Conservation (phyloP, 2,113 vertebrate genomes). For the Grammomys dolichurus region DNA sequence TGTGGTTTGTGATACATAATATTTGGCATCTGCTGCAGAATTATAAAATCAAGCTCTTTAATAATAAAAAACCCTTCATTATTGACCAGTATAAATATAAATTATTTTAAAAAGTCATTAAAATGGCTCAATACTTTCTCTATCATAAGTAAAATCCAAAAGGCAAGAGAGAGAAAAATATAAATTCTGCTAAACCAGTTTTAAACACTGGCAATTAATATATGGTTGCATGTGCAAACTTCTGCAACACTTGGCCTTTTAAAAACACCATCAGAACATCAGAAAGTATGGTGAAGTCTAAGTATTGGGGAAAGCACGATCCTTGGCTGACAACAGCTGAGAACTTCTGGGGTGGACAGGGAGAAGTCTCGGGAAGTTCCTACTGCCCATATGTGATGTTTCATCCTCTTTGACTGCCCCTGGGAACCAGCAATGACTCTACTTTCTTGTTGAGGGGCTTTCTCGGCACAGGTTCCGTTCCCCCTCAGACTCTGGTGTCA, state of each 20-base stretch:
- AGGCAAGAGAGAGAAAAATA: conserved; percentile 7
- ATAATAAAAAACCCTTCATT: conserved; percentile 55
- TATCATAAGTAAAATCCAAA: conserved; percentile 38
- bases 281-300: conserved; percentile 4
- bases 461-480: background rate
- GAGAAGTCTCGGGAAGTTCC: background rate
- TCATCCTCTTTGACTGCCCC: background rate
- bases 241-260: background rate
- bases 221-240: background rate
- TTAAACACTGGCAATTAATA: conserved; percentile 41
- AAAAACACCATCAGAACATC: background rate
- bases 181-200: conserved; percentile 48
- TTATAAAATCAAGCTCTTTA: conserved; percentile 47
- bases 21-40: conserved; percentile 62
- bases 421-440: background rate
- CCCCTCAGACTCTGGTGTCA: too few relatives aligned
- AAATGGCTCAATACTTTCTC: conserved; percentile 72
- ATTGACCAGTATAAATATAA: conserved; percentile 65
- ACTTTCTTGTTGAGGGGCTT: background rate
- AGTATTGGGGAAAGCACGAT: background rate
- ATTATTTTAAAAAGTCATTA: conserved; percentile 57
- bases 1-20: conserved; percentile 61
- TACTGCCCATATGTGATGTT: background rate
- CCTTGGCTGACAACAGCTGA: background rate
- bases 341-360: background rate